Percentiles rank a stretch among this genome's conserved stretches.
Conservation (phyloP, 2,888 invertebrate species). For the Hipparchia semele region DNA sequence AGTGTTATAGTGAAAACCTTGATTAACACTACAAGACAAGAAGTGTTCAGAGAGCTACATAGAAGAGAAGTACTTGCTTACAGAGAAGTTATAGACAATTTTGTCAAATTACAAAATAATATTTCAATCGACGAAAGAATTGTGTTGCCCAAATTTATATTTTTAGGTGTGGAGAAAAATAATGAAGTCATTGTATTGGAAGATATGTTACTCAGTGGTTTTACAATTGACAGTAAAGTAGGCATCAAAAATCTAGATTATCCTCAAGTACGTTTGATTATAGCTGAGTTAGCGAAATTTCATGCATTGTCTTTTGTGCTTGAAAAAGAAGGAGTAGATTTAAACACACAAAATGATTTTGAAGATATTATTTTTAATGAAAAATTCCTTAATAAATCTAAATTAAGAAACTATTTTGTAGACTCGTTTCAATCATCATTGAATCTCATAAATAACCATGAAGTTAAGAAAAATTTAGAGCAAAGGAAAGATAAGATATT, state of each 20-base stretch:
- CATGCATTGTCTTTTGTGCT: slow-evolving; percentile 66
- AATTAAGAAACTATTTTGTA: slow-evolving; percentile 61
- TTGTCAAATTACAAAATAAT: slow-evolving; percentile 53
- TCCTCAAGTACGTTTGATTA: slow-evolving; percentile 52
- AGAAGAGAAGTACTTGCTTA: slow-evolving; percentile 67
- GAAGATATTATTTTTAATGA: slow-evolving; percentile 64
- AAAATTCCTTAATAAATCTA: slow-evolving; percentile 63
- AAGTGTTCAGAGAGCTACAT: slow-evolving; percentile 67
- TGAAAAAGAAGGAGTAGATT: slow-evolving; percentile 48
- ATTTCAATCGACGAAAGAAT: slow-evolving; percentile 51
- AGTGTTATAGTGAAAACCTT: slow-evolving; percentile 71
- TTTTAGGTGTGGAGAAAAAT: slow-evolving; percentile 52
- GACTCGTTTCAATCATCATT: slow-evolving; percentile 68
- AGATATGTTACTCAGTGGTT: slow-evolving; percentile 61
- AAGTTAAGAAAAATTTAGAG: slow-evolving; percentile 55
- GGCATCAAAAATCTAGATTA: slow-evolving; percentile 53
- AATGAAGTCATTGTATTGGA: slow-evolving; percentile 69
- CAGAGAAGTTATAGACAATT: slow-evolving; percentile 56
- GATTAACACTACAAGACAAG: slow-evolving; percentile 65
- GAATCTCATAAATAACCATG: slow-evolving; percentile 51
- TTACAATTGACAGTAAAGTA: slow-evolving; percentile 54
- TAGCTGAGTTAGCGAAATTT: slow-evolving; percentile 67
- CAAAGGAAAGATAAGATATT: slow-evolving; percentile 54
- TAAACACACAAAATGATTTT: slow-evolving; percentile 51
- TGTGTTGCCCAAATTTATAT: slow-evolving; percentile 59